Percentiles rank a stretch among this genome's conserved stretches.
Conservation (phyloP, 2,113 vertebrate species). For the Syrmaticus mikado region DNA sequence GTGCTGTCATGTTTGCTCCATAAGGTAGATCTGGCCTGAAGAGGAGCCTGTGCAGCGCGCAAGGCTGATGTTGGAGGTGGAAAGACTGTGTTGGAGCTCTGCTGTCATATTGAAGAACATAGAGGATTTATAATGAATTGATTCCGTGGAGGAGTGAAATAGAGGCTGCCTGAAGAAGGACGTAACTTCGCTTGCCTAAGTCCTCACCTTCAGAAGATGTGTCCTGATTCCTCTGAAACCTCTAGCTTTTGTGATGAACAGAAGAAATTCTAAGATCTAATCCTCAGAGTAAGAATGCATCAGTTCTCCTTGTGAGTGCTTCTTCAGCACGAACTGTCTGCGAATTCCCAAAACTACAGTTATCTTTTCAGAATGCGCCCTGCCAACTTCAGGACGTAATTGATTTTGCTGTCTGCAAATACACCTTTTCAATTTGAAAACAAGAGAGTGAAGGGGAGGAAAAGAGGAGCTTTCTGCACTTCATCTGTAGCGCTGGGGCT, state of each 20-base stretch:
- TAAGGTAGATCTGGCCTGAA: background rate
- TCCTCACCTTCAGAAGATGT: background rate
- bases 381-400: background rate
- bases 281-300: background rate
- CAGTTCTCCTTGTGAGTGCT: background rate
- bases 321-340: background rate
- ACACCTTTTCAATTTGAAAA: background rate
- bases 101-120: background rate
- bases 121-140: background rate
- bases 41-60: background rate
- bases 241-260: background rate
- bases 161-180: background rate
- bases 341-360: background rate
- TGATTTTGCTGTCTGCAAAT: background rate
- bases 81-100: background rate
- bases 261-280: background rate
- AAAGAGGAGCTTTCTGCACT: background rate
- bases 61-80: background rate
- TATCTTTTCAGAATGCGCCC: background rate
- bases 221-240: background rate
- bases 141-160: background rate
- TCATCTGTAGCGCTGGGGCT: background rate
- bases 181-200: background rate
- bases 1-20: background rate
- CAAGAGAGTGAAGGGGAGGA: background rate